A percentile compares a stretch with the other conserved stretches of the same genome.
Evolutionary conservation across 2,797 vertebrate genomes (phyloP).

Genomic region (Acanthiza pusilla): DNA sequence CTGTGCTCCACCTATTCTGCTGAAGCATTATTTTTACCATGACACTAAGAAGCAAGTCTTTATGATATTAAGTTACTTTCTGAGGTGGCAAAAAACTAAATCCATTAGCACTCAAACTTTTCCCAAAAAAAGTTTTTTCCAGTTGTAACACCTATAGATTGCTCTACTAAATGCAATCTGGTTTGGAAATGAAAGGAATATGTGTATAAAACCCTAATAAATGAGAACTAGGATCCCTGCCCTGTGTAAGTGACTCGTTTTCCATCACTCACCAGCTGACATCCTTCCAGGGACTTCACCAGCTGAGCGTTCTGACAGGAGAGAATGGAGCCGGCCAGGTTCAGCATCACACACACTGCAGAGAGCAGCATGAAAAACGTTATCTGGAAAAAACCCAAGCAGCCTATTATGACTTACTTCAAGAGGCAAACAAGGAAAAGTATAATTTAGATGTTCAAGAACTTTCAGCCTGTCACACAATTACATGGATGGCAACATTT

Average conservation of each 20-base stretch:
- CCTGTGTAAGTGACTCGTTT: not conserved
- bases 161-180: not conserved
- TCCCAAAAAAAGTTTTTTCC: not conserved
- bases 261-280: conserved; percentile 89
- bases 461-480: not conserved
- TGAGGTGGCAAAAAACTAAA: not conserved
- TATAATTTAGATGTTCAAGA: not conserved
- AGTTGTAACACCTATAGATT: not conserved
- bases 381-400: conserved; percentile 78
- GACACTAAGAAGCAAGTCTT: not conserved
- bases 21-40: not conserved
- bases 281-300: conserved; percentile 92
- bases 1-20: not conserved
- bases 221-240: not conserved
- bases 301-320: conserved; percentile 99
- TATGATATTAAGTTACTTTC: not conserved
- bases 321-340: conserved; percentile 95
- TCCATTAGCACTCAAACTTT: not conserved
- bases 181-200: not conserved
- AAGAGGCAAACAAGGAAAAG: not conserved
- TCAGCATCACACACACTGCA: conserved; percentile 97
- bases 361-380: conserved; percentile 99
- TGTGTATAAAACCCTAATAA: not conserved
- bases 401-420: not conserved
- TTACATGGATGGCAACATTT: not conserved